Evolutionary conservation across 2,797 vertebrate species (phyloP).

Genomic region (Threskiornis aethiopicus): DNA sequence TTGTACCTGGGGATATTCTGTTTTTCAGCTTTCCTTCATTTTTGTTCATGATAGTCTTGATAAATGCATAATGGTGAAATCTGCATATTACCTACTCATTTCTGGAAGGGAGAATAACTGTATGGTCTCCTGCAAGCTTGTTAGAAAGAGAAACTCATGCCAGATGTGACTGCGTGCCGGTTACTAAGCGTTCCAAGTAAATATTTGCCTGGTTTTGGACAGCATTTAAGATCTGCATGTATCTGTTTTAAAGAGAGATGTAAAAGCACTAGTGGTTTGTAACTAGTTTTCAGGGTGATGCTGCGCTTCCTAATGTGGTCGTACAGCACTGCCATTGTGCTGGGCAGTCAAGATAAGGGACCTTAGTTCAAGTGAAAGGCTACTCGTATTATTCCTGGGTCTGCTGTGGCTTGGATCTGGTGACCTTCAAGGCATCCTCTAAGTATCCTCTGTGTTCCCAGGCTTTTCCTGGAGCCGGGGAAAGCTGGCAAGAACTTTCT

Average conservation of each 20-base stretch:
- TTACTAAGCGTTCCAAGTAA: background rate
- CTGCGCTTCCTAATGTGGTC: background rate
- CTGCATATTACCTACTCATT: background rate
- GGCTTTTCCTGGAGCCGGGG: background rate
- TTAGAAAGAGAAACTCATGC: background rate
- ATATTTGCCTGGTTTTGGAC: background rate
- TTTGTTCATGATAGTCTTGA: background rate
- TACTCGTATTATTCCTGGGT: background rate
- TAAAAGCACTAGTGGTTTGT: background rate
- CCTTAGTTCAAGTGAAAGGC: background rate
- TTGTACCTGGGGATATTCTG: background rate
- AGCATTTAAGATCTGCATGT: background rate
- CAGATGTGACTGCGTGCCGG: background rate
- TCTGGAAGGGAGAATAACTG: background rate
- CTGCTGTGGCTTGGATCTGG: background rate
- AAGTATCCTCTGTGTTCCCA: background rate
- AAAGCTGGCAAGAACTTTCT: background rate
- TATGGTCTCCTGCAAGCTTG: background rate
- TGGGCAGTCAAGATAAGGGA: background rate
- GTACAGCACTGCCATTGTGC: background rate
- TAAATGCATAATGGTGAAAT: background rate
- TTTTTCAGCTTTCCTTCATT: background rate
- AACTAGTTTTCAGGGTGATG: background rate
- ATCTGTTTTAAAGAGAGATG: background rate
- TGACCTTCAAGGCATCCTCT: background rate